Evolutionary conservation across 2,797 vertebrate species (phyloP).

Genomic region (Myotis pilosus): DNA sequence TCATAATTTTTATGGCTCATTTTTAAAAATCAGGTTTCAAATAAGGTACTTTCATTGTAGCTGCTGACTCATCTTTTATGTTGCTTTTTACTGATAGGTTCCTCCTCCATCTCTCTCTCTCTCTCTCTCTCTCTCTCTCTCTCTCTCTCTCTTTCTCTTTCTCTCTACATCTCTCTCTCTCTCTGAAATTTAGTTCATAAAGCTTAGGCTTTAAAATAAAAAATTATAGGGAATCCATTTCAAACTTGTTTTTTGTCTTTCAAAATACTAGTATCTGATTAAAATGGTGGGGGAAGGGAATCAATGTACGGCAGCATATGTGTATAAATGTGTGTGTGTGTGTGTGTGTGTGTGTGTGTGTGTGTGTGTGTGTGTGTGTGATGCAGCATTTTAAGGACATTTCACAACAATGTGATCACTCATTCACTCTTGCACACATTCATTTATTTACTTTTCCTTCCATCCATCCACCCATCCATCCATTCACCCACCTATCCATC

Average conservation of each 20-base stretch:
- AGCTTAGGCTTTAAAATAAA: background rate
- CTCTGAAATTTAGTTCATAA: constrained; percentile 23
- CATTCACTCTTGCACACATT: background rate
- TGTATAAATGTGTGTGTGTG: background rate
- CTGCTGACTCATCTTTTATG: background rate
- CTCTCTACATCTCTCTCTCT: background rate
- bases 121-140: background rate
- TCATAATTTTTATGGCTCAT: background rate
- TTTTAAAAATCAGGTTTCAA: constrained; percentile 3
- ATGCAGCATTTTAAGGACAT: background rate
- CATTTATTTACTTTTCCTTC: background rate
- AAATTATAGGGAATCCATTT: background rate
- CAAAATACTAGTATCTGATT: background rate
- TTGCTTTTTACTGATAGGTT: background rate
- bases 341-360: background rate
- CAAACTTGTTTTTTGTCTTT: background rate
- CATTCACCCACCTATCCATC: background rate
- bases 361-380: background rate
- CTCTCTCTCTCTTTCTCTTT: background rate
- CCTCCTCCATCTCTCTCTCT: background rate
- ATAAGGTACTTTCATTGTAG: background rate
- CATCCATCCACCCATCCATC: background rate
- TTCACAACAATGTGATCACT: background rate
- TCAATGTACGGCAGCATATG: background rate
- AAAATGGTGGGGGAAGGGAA: background rate